Base-by-base conservation (phyloP, 2,888 invertebrate species). In the Melipona bicolor region DNA sequence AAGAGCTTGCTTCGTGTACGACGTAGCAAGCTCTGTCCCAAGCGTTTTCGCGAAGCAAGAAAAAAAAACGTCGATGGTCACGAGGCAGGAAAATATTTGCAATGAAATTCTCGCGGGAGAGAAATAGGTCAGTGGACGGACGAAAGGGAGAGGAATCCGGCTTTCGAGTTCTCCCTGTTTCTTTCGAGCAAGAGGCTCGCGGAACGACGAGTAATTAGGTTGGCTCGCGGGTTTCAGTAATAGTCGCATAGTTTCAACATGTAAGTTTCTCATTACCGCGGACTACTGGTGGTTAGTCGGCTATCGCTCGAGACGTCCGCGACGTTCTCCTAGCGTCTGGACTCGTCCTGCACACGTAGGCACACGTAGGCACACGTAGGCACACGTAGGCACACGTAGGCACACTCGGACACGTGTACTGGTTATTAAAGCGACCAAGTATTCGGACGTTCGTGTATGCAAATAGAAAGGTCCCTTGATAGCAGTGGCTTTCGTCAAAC, bases 231-330 rank as follows among this genome's bases (percentile, higher is more conserved):
- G 78, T 82, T 83, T 81, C 77, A 82, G 81, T 72, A 79, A 85
- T 88, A 74, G 77, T 84, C 83, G 79, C 81, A 77, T 86, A 86
- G 87, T 88, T 87, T 86, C 88, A 84, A 89, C 88, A 85, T 90
- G 90, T 88, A 77, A 85, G 83, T 88, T 84, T 89, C 85, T 88
- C 87, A 86, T 88, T 85, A 89, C 77, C 73, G 81, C 64, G 69
- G 50, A 71, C 69, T 77, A 71, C 65, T 77, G 73, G 70, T 50
- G 77, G 84, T 78, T 86, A 79, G 83, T 77, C 84, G 83, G 62
- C 82, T 74, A 71, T 77, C 81, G 79, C 82, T 87, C 76, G 85
- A 75, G 83, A 84, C 82, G 74, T 79, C 83, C 79, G 79, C 78
- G 86, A 88, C 86, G 85, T 86, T 78, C 43, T 68, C 82, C 43